Percentiles rank a stretch among this genome's conserved stretches.
Conservation (phyloP, 2,113 vertebrate genomes). For the Oceanodroma tethys region DNA sequence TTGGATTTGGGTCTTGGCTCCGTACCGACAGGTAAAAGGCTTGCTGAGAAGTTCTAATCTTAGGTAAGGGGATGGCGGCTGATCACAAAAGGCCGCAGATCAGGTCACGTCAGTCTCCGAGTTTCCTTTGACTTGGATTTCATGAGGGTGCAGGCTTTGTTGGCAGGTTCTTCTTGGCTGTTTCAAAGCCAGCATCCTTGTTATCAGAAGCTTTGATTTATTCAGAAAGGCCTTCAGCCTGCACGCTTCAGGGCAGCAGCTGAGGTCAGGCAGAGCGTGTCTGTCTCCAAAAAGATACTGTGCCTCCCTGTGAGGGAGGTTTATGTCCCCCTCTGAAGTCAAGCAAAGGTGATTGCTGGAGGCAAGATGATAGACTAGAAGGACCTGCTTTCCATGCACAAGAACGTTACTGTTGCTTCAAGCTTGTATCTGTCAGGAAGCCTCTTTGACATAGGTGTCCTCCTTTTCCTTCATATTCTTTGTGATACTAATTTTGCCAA, state of each 20-base stretch:
- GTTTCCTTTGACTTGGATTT: background rate
- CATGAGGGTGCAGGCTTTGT: background rate
- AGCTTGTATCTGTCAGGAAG: background rate
- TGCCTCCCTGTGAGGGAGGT: background rate
- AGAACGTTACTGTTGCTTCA: background rate
- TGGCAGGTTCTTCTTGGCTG: background rate
- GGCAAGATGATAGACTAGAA: background rate
- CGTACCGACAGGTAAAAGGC: background rate
- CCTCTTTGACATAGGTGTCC: background rate
- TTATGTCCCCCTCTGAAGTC: background rate
- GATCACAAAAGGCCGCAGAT: background rate
- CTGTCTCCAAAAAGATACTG: background rate
- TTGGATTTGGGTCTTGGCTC: background rate
- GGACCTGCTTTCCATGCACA: background rate
- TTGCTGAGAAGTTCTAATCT: background rate
- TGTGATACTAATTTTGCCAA: background rate
- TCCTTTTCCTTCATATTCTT: background rate
- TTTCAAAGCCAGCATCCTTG: background rate
- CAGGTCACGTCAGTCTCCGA: fast-evolving
- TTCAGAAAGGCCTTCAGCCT: background rate
- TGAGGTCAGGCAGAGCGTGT: background rate
- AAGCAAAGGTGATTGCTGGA: background rate
- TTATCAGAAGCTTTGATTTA: background rate
- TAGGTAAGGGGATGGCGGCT: background rate
- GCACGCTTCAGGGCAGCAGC: background rate